These are phyloP conservation scores for Periparus ater DNA, from an alignment of 2,797 vertebrate genomes.

Conservation along the genomic window DNA sequence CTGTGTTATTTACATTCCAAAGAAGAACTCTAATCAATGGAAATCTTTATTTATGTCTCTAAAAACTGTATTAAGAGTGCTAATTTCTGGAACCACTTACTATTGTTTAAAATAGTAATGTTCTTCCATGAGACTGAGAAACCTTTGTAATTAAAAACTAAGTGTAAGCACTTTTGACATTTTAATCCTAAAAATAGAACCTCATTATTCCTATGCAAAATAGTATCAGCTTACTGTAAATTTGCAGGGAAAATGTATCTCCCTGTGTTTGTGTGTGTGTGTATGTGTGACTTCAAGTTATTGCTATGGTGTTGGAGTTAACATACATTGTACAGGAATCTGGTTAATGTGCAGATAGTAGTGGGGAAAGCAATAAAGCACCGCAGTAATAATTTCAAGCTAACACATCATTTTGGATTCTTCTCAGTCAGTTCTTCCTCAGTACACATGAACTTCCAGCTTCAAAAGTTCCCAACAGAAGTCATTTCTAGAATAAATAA, in stretches of 20 bases:
- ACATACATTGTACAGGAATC: background rate
- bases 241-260: background rate
- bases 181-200: background rate
- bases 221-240: background rate
- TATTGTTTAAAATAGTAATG: background rate
- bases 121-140: background rate
- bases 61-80: background rate
- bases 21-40: background rate
- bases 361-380: background rate
- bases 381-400: background rate
- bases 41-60: background rate
- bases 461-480: background rate
- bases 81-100: background rate
- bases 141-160: background rate
- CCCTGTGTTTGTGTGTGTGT: background rate
- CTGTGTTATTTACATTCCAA: background rate
- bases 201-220: background rate
- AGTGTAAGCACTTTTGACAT: background rate
- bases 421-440: constrained; percentile 11
- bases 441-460: background rate
- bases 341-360: background rate
- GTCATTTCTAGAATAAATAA: constrained; percentile 10
- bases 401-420: background rate
- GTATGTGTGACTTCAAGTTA: background rate
- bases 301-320: background rate